Percentiles rank a stretch among this genome's conserved stretches.
Conservation (phyloP, 2,888 invertebrate genomes). For the Lepetodrilus schrolli region DNA sequence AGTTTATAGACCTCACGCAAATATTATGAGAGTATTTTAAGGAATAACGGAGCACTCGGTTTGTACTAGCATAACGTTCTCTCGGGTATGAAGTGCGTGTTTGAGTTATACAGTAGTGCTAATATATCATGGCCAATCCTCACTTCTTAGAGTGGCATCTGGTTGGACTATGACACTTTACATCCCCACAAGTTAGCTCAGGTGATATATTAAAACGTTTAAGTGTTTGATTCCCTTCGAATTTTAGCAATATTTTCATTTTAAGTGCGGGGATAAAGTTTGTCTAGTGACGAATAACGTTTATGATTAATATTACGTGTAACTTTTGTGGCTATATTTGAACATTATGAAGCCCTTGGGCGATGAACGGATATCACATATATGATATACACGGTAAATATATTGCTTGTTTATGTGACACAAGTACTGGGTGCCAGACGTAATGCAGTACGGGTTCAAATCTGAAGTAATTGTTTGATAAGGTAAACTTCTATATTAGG, state of each 20-base stretch:
- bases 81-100: not conserved
- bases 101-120: not conserved
- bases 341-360: not conserved
- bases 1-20: not conserved
- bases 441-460: too few species aligned
- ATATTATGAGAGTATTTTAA: constrained; percentile 24
- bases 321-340: not conserved
- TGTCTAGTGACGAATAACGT: not conserved
- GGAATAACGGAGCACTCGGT: constrained; percentile 8
- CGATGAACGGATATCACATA: not conserved
- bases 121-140: constrained; percentile 1
- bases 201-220: constrained; percentile 18
- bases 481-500: too few species aligned
- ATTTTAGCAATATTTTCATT: constrained; percentile 19
- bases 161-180: not conserved
- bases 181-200: not conserved
- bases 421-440: not conserved
- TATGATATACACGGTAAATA: not conserved
- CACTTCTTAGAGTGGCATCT: not conserved
- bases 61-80: not conserved
- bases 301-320: not conserved
- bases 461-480: too few species aligned
- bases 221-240: constrained; percentile 15
- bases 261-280: not conserved
- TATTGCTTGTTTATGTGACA: not conserved